Evolutionary conservation across 1,140 invertebrate genomes (phyloP), one percentile per base, ranked within the genome.

Genomic region (Coboldia fuscipes): DNA sequence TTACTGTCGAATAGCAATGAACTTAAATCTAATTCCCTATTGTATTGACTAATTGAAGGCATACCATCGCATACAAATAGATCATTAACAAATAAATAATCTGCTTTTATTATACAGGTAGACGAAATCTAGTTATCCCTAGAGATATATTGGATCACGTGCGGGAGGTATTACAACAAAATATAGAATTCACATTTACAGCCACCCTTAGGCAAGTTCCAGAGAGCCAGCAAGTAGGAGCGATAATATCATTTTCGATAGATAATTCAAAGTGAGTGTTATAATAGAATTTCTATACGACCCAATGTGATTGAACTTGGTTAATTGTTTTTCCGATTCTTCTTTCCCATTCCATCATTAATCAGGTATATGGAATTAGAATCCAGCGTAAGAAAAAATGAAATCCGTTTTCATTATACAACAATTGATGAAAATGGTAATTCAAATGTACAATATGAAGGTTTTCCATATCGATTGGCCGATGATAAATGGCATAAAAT

Each of bases 401-500:
- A 88, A 56, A 66, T 89, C 60, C 66, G 76, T 42, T 60, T 79
- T 48, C 71, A 77, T 55, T 78, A 77, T 48, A 67, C 72, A 45
- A 29, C 27, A n/a, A 14, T 27, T 3, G 21, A 13, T 17, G 66
- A 66, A 39, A 61, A 62, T 35, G 61, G 66, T 41, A 65, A 67
- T 41, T 62, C 64, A 22, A 56, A 56, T 34, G 65, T 78, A 41
- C 71, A 74, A 46, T 70, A 80, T 37, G 83, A 88, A 64, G 75
- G 76, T 51, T 89, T 90, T 63, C 76, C 75, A 42, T 84, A 78
- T 58, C 66, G 71, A 42, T 62, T 90, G 48, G 82, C 79, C 32
- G 83, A 89, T 54, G 73, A 75, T 47, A 63, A 63, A 41, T 89
- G 84, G 84, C 84, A 89, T 62, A 72, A 72, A 47, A 61, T 89